Conservation (phyloP, 92 coral and sea anemone species). For the Muricea muricata region DNA sequence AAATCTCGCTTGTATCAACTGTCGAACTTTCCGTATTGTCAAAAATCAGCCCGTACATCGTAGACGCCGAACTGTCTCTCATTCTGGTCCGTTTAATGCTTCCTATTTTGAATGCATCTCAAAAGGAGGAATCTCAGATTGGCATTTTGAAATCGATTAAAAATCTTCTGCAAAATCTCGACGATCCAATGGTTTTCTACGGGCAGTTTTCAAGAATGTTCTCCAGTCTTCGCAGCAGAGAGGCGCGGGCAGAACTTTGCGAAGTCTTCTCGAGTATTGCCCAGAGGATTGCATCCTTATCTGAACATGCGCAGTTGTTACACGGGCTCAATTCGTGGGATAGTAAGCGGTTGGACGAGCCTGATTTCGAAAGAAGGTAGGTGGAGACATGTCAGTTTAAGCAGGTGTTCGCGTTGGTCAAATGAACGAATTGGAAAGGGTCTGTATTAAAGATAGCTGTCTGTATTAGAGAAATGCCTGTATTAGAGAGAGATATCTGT, state of each 20-base stretch:
- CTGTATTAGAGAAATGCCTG: background rate
- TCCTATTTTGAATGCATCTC: conserved; percentile 73
- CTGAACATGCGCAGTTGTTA: conserved; percentile 45
- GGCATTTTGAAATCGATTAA: conserved; percentile 73
- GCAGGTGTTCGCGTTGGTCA: too few relatives aligned
- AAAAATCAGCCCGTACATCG: conserved; percentile 85
- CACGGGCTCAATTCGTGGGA: conserved; percentile 78
- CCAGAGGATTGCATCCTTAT: conserved; percentile 46
- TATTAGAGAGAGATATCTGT: too few relatives aligned
- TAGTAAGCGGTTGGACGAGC: conserved; percentile 84
- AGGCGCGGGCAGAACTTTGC: conserved; percentile 81
- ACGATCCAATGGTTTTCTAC: conserved; percentile 59
- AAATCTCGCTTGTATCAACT: conserved; percentile 72
- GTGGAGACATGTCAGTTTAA: background rate
- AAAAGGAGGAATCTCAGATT: conserved; percentile 77
- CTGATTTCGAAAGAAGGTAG: conserved; percentile 75
- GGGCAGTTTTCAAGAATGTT: conserved; percentile 76
- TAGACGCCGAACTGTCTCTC: conserved; percentile 75
- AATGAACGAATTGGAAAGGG: too few relatives aligned
- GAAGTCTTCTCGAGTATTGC: conserved; percentile 73
- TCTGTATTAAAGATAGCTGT: background rate
- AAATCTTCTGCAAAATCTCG: conserved; percentile 75
- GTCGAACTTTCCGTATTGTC: conserved; percentile 90
- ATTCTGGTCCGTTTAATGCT: conserved; percentile 69
- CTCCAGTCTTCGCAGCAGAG: conserved; percentile 77